Evolutionary conservation across 2,888 invertebrate genomes (phyloP), one percentile per base, ranked within the genome.

Genomic region (Ectobius pallidus): DNA sequence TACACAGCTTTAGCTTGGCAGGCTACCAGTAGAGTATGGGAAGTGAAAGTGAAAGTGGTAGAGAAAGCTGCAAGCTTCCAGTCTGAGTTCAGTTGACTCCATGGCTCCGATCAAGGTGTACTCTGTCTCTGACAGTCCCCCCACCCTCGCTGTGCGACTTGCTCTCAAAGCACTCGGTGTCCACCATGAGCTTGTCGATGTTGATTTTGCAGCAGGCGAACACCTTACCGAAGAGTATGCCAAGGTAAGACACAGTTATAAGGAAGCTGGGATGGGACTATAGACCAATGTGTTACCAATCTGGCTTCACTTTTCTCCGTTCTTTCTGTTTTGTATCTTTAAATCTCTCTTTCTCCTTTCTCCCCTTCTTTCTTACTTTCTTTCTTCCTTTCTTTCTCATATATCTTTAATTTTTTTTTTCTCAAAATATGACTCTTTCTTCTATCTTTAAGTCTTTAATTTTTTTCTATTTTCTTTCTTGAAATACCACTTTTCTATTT

Each of bases 121-220:
- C 79, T 86, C 88, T 62, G 90, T 93, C 69, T 90, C 90, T 3
- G 92, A 93, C 83, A 92, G 93, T 1, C 93, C 93, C 1, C 93
- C 93, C 67, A 92, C 92, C 6, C 81, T 92, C 73, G 90, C 92
- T 4, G 92, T 92, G 67, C 85, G 89, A 44, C 91, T 91, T 85
- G 87, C 88, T 1, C 81, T 93, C 14, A 88, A 90, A 76, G 86
- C 87, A 30, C 82, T 93, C 44, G 83, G 88, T 42, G 81, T 93
- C 69, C 88, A 91, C 20, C 90, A 87, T 78, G 88, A 90, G 76
- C 83, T 91, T 52, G 81, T 92, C 16, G 86, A 90, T 77, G 89
- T 93, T 1, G 89, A 91, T 81, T 93, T 87, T 80, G 88, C 87
- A 42, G 86, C 87, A 67, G 89, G 91, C n/a, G 92, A 92, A 73